phyloP scores from a whole-genome alignment of 2,888 invertebrate genomes.

The Acanthacorydalis orientalis region DNA sequence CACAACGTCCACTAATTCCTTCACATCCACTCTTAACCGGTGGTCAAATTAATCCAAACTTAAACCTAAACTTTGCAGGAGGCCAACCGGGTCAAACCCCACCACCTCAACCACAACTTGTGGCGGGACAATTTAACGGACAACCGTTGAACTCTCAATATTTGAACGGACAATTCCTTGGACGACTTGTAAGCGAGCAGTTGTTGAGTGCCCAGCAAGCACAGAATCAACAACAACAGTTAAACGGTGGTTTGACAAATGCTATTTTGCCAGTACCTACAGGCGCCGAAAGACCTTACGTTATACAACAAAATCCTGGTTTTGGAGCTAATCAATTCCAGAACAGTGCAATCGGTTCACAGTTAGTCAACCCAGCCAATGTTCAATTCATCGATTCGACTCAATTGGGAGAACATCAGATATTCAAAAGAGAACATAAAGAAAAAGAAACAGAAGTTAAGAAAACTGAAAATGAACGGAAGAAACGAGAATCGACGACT shows the following conservation, averaged over 20 bases:
- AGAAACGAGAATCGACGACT: constrained; percentile 26
- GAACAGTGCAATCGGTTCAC: constrained; percentile 13
- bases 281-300: constrained; percentile 25
- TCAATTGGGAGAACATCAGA: constrained; percentile 25
- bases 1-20: constrained; percentile 33
- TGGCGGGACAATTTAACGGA: constrained; percentile 23
- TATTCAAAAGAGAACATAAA: constrained; percentile 28
- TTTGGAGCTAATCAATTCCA: neutral
- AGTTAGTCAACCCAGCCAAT: constrained; percentile 36
- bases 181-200: constrained; percentile 17
- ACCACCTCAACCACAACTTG: constrained; percentile 24
- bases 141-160: constrained; percentile 37
- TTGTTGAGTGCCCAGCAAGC: neutral
- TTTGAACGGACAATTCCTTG: constrained; percentile 44
- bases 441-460: constrained; percentile 8
- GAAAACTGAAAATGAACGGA: constrained; percentile 19
- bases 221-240: neutral
- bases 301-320: constrained; percentile 27
- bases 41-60: constrained; percentile 43
- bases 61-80: constrained; percentile 34
- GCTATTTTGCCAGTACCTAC: neutral
- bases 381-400: constrained; percentile 44
- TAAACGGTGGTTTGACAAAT: neutral
- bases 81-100: constrained; percentile 19
- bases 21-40: constrained; percentile 37